Conservation (phyloP, 2,888 invertebrate species). For the Hyposoter didymator region DNA sequence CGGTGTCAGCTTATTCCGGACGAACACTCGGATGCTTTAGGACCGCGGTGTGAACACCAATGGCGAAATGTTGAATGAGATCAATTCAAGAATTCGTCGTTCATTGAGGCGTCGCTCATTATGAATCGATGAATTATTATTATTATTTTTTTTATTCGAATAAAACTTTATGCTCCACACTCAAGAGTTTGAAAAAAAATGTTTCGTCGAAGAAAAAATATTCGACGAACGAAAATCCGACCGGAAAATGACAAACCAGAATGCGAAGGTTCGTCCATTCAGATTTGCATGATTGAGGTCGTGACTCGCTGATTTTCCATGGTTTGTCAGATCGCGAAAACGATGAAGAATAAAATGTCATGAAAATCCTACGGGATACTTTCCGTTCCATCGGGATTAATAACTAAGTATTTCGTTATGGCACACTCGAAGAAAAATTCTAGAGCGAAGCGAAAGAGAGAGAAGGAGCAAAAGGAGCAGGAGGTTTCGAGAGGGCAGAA, state of each 20-base stretch:
- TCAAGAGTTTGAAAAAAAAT: not conserved
- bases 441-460: not conserved
- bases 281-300: not conserved
- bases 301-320: not conserved
- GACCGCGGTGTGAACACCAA: not conserved
- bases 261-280: not conserved
- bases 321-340: conserved; percentile 10
- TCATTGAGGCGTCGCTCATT: not conserved
- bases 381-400: conserved; percentile 78
- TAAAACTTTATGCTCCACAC: not conserved
- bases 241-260: not conserved
- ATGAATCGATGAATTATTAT: not conserved
- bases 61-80: not conserved
- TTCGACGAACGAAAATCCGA: not conserved
- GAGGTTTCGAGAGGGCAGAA: conserved; percentile 49
- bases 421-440: conserved; percentile 77
- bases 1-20: conserved; percentile 44
- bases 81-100: not conserved
- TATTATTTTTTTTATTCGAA: not conserved
- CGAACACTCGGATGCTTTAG: conserved; percentile 43
- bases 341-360: conserved; percentile 11
- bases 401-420: conserved; percentile 83
- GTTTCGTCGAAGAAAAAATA: not conserved
- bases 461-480: conserved; percentile 26
- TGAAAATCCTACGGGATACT: conserved; percentile 31